Evolutionary conservation across 2,888 invertebrate species (phyloP).

Genomic region (Mechanitis mazaeus): DNA sequence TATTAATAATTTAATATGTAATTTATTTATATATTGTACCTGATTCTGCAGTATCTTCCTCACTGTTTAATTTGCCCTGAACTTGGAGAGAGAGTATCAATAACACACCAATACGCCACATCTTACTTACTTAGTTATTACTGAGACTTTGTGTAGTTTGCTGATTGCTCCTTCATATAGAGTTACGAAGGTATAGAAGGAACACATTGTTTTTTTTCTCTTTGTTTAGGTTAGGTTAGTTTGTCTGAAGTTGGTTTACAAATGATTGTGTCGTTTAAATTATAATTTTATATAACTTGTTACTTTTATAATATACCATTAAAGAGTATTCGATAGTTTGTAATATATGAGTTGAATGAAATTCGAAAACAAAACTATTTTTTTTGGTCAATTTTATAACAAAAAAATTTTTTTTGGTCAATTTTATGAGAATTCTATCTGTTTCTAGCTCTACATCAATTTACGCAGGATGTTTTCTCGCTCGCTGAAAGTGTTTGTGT

Average conservation of each 20-base stretch:
- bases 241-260: not conserved
- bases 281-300: too few relatives aligned
- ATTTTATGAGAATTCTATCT: not conserved
- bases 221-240: not conserved
- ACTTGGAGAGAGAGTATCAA: constrained; percentile 25
- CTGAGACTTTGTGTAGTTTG: constrained; percentile 24
- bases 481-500: constrained; percentile 50
- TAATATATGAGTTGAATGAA: too few relatives aligned
- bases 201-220: not conserved
- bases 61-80: constrained; percentile 34
- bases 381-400: too few relatives aligned
- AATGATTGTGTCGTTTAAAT: too few relatives aligned
- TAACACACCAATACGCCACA: constrained; percentile 31
- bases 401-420: too few relatives aligned
- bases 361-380: too few relatives aligned
- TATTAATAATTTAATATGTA: too few relatives aligned
- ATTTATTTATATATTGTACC: constrained; percentile 17
- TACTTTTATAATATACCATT: too few relatives aligned
- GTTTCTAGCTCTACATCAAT: constrained; percentile 32
- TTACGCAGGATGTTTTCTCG: constrained; percentile 56
- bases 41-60: constrained; percentile 35
- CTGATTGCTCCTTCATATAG: constrained; percentile 25
- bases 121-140: constrained; percentile 22
- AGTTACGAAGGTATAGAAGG: constrained; percentile 21
- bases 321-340: too few relatives aligned